Evolutionary conservation across 2,113 vertebrate species (phyloP).

Genomic region (Isichthys henryi): DNA sequence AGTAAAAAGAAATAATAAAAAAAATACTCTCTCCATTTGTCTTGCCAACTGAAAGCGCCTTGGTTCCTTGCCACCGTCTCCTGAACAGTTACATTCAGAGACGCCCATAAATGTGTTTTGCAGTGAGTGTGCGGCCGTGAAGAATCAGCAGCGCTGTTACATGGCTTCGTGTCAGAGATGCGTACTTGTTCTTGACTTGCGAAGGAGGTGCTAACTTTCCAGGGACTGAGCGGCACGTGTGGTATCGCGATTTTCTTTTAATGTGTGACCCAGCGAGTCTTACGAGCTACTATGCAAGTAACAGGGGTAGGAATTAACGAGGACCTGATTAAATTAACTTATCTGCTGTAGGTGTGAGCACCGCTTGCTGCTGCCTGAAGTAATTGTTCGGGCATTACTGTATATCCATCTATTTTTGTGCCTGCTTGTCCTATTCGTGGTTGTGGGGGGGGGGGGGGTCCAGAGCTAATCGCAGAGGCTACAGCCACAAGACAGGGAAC

Average conservation of each 20-base stretch:
- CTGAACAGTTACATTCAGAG: not conserved
- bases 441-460: not conserved
- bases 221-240: not conserved
- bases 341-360: not conserved
- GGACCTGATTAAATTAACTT: not conserved
- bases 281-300: not conserved
- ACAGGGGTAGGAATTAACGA: not conserved
- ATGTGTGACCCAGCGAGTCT: not conserved
- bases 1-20: not conserved
- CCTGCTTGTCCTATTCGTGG: not conserved
- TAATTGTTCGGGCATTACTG: not conserved
- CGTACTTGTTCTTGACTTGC: not conserved
- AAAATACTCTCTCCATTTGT: not conserved
- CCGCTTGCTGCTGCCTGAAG: not conserved
- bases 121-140: not conserved
- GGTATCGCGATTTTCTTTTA: not conserved
- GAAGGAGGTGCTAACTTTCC: not conserved
- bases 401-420: not conserved
- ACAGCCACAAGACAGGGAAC: not conserved
- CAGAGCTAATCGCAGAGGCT: not conserved
- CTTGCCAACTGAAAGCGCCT: not conserved
- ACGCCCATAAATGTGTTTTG: not conserved
- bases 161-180: not conserved
- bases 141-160: not conserved
- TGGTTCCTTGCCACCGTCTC: not conserved